These are phyloP conservation scores for Microcebus murinus DNA, from an alignment of 2,113 vertebrate genomes.

Conservation along the genomic window DNA sequence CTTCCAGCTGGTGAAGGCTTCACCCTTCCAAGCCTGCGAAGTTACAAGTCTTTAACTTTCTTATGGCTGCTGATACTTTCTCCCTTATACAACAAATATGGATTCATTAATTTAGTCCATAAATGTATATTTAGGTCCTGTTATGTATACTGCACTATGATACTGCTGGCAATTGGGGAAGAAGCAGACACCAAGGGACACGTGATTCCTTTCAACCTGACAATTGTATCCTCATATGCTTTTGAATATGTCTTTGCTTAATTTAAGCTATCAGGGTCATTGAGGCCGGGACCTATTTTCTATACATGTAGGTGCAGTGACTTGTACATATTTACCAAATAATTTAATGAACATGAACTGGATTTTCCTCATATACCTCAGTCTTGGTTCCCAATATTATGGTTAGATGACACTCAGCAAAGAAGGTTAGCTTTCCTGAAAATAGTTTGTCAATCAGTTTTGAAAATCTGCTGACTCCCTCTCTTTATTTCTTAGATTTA, in stretches of 20 bases:
- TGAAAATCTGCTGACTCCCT: conserved; percentile 56
- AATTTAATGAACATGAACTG: background rate
- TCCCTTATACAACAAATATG: background rate
- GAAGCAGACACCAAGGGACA: background rate
- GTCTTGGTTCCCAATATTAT: conserved; percentile 49
- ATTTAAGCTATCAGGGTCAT: background rate
- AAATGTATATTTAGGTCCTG: background rate
- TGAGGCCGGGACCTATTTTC: background rate
- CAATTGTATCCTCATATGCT: background rate
- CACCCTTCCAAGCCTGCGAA: background rate
- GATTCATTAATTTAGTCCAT: background rate
- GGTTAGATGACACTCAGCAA: conserved; percentile 58
- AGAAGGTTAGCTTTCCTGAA: conserved; percentile 47
- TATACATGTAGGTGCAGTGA: background rate
- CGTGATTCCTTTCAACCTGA: background rate
- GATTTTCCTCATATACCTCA: background rate
- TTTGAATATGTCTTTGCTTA: background rate
- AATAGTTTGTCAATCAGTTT: conserved; percentile 58
- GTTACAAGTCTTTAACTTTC: background rate
- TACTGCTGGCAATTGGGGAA: background rate
- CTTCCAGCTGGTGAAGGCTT: background rate
- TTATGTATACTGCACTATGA: background rate
- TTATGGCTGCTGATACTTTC: background rate
- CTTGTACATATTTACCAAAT: background rate
- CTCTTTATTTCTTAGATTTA: conserved; percentile 65